phyloP scores from a whole-genome alignment of 30 jellyfish, hydroid and myxozoan species.

The Chrysaora quinquecirrha region DNA sequence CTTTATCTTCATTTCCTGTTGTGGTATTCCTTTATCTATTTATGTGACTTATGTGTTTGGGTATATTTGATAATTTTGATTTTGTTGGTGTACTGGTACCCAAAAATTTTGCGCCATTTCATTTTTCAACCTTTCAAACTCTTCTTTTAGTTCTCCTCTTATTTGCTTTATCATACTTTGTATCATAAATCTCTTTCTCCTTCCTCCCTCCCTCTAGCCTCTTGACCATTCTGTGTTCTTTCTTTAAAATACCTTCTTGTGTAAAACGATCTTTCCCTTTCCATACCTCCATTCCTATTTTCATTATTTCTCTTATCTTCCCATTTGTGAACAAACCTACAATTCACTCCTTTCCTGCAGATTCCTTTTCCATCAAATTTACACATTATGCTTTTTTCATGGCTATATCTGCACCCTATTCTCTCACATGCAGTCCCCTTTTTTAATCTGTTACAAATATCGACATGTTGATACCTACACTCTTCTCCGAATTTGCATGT shows the following conservation, averaged over 20 bases:
- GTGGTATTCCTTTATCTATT: too few relatives aligned
- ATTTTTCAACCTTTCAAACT: neutral
- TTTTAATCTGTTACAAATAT: neutral
- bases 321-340: conserved; percentile 25
- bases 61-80: neutral
- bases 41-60: neutral
- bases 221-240: neutral
- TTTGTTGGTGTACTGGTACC: neutral
- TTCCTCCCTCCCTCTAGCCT: neutral
- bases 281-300: neutral
- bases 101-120: neutral
- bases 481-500: neutral
- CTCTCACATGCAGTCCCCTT: neutral
- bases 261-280: neutral
- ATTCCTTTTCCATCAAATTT: conserved; percentile 11
- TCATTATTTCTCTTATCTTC: conserved; percentile 10
- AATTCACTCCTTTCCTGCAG: conserved; percentile 15
- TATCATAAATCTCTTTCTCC: neutral
- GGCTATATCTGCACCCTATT: conserved; percentile 21
- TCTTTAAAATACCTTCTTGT: too few relatives aligned
- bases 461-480: neutral
- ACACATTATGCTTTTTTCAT: conserved; percentile 27
- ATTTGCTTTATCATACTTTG: neutral
- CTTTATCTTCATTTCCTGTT: neutral
- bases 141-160: conserved; percentile 9